Conservation (phyloP, 2,113 vertebrate species). For the Gavialis gangeticus region DNA sequence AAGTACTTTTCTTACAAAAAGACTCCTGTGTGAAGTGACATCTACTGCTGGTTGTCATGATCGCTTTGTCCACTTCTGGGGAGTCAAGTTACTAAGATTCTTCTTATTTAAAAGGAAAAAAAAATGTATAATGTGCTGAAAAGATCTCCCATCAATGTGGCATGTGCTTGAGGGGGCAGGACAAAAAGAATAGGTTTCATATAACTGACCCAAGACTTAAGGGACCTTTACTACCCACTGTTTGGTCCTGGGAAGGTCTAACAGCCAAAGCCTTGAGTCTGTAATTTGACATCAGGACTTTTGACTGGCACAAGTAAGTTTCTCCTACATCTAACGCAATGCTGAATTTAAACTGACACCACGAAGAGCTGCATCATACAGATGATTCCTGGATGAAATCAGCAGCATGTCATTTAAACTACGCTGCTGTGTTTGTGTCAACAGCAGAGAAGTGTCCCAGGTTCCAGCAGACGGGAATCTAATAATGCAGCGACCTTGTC, state of each 20-base stretch:
- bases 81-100: too few species aligned
- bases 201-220: neutral
- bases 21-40: too few species aligned
- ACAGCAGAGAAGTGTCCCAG: neutral
- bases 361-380: neutral
- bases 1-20: too few species aligned
- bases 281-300: neutral
- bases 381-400: conserved; percentile 6
- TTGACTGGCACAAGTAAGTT: neutral
- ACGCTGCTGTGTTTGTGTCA: neutral
- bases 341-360: neutral
- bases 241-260: neutral
- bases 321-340: neutral
- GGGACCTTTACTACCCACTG: neutral
- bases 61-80: too few species aligned
- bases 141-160: neutral
- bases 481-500: conserved; percentile 47
- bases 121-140: too few species aligned
- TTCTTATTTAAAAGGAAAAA: too few species aligned
- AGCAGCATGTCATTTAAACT: neutral
- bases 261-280: neutral
- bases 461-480: conserved; percentile 31
- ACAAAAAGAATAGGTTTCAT: neutral
- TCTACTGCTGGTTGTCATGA: too few species aligned
- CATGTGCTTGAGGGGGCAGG: neutral